Percentiles rank a stretch among this genome's conserved stretches.
phyloP scores from a whole-genome alignment of 1,140 invertebrate genomes.

The Lineus longissimus region DNA sequence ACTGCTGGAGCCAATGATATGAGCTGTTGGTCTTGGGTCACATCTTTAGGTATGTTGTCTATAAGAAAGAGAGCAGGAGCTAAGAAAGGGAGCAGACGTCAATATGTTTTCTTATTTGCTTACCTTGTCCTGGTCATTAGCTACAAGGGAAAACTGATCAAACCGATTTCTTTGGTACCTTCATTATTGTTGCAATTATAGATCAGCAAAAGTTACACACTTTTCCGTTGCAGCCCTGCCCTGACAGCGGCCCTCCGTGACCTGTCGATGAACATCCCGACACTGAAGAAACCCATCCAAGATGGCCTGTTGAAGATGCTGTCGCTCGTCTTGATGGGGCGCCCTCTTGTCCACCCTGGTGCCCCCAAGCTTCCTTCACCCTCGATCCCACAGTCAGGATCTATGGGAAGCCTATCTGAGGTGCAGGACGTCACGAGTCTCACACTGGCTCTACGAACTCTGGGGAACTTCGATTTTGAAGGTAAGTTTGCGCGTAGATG shows the following conservation, averaged over 20 bases:
- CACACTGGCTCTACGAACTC: constrained; percentile 86
- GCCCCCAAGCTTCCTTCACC: constrained; percentile 43
- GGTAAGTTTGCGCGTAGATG: constrained; percentile 46
- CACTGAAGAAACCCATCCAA: constrained; percentile 83
- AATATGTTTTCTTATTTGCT: no score
- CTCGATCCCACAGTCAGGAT: constrained; percentile 28
- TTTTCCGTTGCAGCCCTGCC: constrained; percentile 64
- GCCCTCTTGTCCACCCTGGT: constrained; percentile 59
- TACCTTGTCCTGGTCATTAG: no score
- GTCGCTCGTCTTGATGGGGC: constrained; percentile 84
- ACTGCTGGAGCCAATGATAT: constrained; percentile 85
- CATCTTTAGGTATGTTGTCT: constrained; percentile 65
- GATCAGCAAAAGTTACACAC: no score
- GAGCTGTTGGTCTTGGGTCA: constrained; percentile 75
- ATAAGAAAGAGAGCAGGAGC: no score
- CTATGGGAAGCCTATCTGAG: constrained; percentile 48
- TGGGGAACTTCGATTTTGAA: constrained; percentile 96
- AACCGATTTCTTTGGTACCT: no score
- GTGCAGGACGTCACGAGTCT: constrained; percentile 74
- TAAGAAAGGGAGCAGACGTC: no score
- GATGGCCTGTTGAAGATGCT: constrained; percentile 85
- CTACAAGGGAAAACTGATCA: no score
- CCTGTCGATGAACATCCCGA: constrained; percentile 81
- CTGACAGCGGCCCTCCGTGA: constrained; percentile 87
- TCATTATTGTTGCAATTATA: no score